Evolutionary conservation across 2,113 vertebrate genomes (phyloP).

Genomic region (Gambusia holbrooki): DNA sequence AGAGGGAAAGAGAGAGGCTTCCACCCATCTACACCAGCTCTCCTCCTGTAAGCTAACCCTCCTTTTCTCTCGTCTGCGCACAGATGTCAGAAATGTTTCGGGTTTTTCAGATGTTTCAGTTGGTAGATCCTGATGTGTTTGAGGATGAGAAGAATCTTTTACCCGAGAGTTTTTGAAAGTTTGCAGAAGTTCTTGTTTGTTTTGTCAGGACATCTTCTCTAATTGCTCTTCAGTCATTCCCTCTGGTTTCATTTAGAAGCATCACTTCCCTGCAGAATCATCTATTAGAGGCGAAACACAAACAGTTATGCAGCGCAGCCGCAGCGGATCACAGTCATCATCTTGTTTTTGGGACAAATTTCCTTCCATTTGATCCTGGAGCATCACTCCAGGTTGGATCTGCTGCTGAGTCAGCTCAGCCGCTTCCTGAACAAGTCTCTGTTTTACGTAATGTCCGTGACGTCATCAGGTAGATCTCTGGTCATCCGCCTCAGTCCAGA

Average conservation of each 20-base stretch:
- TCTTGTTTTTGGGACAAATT: neutral
- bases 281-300: neutral
- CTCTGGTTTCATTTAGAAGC: neutral
- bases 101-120: no score
- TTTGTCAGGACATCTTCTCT: no score
- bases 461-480: neutral
- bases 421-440: constrained; percentile 39
- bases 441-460: constrained; percentile 36
- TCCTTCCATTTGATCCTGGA: neutral
- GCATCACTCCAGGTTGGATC: neutral
- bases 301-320: neutral
- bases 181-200: neutral
- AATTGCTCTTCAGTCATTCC: neutral
- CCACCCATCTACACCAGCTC: constrained; percentile 65
- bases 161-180: neutral
- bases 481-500: constrained; percentile 1
- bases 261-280: neutral
- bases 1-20: constrained; percentile 63
- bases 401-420: neutral
- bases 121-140: neutral
- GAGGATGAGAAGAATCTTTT: neutral
- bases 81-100: neutral
- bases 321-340: neutral
- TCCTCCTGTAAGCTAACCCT: constrained; percentile 52
- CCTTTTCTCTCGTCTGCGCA: neutral